Percentiles rank a stretch among this genome's conserved stretches.
These are phyloP conservation scores for Forbesichthys agassizii DNA, from an alignment of 2,113 vertebrate genomes.

Conservation along the genomic window DNA sequence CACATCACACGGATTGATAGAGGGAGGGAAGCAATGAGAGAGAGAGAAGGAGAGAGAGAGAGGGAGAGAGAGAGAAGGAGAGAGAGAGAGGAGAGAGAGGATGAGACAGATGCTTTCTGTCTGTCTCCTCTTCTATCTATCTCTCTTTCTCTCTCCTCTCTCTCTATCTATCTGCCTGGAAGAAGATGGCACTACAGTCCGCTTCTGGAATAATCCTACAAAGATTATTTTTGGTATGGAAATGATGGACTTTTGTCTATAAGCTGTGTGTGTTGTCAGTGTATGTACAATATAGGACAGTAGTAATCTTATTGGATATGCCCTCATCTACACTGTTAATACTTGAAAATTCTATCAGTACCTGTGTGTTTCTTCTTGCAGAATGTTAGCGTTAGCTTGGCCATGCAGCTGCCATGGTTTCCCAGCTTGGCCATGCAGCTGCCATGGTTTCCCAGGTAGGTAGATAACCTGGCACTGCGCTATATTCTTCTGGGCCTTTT, in stretches of 20 bases:
- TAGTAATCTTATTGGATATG: conserved; percentile 3
- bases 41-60: conserved; percentile 22
- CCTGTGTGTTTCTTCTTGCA: not conserved
- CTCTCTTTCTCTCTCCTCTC: not conserved
- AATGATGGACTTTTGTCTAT: not conserved
- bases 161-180: too few relatives aligned
- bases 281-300: not conserved
- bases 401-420: too few relatives aligned
- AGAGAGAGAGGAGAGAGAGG: not conserved
- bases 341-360: not conserved
- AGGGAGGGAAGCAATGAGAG: conserved; percentile 17
- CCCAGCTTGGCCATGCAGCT: not conserved
- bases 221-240: not conserved
- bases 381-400: too few relatives aligned
- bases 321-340: not conserved
- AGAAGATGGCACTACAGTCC: not conserved
- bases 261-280: not conserved
- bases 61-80: conserved; percentile 2
- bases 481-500: conserved; percentile 8
- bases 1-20: conserved; percentile 38
- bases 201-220: not conserved
- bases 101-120: not conserved
- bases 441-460: not conserved
- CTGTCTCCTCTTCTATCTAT: too few relatives aligned
- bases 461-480: conserved; percentile 5